phyloP scores from a whole-genome alignment of 2,797 vertebrate genomes.

The Meda fulgida region DNA sequence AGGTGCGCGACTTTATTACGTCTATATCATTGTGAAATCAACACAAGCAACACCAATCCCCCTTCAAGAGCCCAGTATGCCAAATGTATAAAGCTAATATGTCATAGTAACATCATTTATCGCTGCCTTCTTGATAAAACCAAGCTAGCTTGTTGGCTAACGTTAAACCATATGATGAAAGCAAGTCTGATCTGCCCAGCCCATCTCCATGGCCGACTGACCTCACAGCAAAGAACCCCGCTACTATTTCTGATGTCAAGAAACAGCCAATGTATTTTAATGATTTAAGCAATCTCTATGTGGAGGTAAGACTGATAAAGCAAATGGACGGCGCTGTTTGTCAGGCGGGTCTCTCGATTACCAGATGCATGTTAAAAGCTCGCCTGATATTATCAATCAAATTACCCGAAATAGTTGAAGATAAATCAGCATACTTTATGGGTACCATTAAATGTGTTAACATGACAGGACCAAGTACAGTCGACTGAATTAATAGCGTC shows the following conservation, averaged over 20 bases:
- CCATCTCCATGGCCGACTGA: slow-evolving; percentile 32
- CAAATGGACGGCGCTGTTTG: not conserved
- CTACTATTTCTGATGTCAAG: not conserved
- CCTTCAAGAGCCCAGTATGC: not conserved
- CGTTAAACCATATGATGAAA: slow-evolving; percentile 6
- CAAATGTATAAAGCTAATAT: not conserved
- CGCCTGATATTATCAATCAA: not conserved
- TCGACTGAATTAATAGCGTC: not conserved
- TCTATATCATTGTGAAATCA: not conserved
- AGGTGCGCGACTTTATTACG: not conserved
- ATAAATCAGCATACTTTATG: not conserved
- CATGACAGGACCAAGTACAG: not conserved
- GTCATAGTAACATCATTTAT: not conserved
- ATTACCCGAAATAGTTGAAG: not conserved
- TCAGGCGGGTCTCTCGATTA: not conserved
- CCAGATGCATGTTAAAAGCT: not conserved
- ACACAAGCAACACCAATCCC: not conserved
- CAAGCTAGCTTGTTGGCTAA: slow-evolving; percentile 34
- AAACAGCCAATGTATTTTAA: not conserved
- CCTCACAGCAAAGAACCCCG: not conserved
- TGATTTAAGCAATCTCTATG: not conserved
- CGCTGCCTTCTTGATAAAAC: not conserved
- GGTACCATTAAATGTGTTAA: not conserved
- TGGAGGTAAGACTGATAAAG: not conserved
- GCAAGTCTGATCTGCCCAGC: slow-evolving; percentile 39